Conservation (phyloP, 2,113 vertebrate species). For the Eptesicus fuscus region DNA sequence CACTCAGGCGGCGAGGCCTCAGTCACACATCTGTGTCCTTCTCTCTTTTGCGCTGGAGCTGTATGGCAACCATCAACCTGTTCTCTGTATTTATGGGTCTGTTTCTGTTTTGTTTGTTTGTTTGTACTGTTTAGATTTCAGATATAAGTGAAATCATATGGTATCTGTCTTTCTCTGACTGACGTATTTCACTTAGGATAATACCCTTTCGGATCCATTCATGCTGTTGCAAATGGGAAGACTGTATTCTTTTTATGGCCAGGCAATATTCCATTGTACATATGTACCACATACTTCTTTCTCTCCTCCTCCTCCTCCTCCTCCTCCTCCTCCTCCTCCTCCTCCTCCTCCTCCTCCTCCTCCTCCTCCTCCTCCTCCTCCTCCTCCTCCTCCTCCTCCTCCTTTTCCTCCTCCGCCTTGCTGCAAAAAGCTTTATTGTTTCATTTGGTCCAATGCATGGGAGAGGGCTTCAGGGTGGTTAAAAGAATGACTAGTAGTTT, state of each 20-base stretch:
- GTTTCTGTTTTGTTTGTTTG: not conserved
- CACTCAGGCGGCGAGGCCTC: not conserved
- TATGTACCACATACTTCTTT: not conserved
- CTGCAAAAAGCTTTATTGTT: no score
- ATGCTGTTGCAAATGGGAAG: not conserved
- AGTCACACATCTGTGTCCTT: not conserved
- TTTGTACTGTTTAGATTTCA: not conserved
- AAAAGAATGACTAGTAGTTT: no score
- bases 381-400: no score
- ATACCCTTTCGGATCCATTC: not conserved
- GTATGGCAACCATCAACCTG: not conserved
- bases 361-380: no score
- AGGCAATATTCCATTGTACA: not conserved
- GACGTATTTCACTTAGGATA: not conserved
- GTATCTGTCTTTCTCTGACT: not conserved
- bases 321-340: no score
- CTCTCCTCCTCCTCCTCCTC: no score
- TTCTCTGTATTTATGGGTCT: not conserved
- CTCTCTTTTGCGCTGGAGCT: not conserved
- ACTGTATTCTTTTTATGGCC: not conserved
- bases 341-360: no score
- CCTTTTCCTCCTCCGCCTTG: no score
- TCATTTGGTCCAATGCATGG: no score
- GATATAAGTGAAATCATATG: not conserved
- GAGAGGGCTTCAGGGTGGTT: no score